Percentiles rank a stretch among this genome's conserved stretches.
Conservation (phyloP, 2,888 invertebrate species). For the Ennomos erosarius region DNA sequence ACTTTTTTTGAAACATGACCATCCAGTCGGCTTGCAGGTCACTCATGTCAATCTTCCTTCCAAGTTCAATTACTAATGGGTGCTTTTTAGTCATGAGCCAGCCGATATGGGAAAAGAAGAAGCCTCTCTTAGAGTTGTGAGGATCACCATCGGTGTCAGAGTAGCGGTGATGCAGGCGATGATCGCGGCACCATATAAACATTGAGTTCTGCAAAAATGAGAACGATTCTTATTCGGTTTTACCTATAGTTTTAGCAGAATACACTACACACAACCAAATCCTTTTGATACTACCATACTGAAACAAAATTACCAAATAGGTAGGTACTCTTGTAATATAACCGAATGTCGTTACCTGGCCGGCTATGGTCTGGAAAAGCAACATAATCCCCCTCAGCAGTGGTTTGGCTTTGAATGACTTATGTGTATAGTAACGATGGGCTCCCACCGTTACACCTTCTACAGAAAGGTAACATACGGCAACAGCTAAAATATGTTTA, state of each 20-base stretch:
- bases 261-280: too few species aligned
- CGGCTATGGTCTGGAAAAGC: constrained; percentile 88
- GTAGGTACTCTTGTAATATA: too few species aligned
- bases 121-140: constrained; percentile 91
- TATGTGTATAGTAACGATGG: constrained; percentile 92
- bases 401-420: constrained; percentile 89
- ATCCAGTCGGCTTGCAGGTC: constrained; percentile 90
- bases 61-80: constrained; percentile 89
- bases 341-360: constrained; percentile 85
- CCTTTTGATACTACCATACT: too few species aligned
- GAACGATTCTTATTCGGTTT: too few species aligned
- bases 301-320: too few species aligned
- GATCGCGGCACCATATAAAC: constrained; percentile 92
- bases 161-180: constrained; percentile 92
- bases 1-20: constrained; percentile 92
- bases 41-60: constrained; percentile 89
- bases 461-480: constrained; percentile 49
- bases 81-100: constrained; percentile 94
- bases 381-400: constrained; percentile 87
- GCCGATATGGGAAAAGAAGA: constrained; percentile 95
- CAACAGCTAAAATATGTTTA: constrained; percentile 34
- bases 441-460: constrained; percentile 92
- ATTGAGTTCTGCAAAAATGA: constrained; percentile 89
- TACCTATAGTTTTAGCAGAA: too few species aligned
- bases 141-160: constrained; percentile 90